Conservation (phyloP, 2,113 vertebrate species). For the Bos indicus region DNA sequence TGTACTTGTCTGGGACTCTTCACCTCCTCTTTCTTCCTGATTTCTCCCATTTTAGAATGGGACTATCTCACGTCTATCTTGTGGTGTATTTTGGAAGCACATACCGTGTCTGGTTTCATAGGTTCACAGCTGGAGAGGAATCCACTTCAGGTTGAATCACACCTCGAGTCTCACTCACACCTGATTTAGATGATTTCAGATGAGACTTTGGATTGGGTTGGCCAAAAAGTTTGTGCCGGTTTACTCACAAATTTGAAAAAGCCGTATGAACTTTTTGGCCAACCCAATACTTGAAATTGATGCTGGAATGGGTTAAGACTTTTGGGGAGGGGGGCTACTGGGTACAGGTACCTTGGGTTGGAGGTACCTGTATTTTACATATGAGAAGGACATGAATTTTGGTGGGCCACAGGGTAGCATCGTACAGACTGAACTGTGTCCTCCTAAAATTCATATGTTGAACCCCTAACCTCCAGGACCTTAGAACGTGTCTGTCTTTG, state of each 20-base stretch:
- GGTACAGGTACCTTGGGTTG: too few species aligned
- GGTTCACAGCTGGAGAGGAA: neutral
- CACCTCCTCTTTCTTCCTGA: neutral
- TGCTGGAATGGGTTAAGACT: neutral
- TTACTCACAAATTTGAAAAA: neutral
- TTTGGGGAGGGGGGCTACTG: neutral
- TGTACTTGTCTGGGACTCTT: neutral
- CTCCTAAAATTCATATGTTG: neutral
- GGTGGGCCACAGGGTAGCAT: neutral
- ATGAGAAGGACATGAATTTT: neutral
- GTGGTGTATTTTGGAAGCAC: neutral
- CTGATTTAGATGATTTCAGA: neutral
- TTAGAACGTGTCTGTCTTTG: neutral
- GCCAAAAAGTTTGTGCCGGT: neutral
- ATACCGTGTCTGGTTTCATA: neutral
- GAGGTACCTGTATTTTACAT: neutral
- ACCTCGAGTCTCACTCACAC: neutral
- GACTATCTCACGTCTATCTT: neutral
- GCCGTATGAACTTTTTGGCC: neutral
- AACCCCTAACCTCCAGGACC: neutral
- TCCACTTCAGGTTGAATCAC: neutral
- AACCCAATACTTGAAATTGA: neutral
- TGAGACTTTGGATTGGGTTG: neutral
- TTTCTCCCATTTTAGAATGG: neutral
- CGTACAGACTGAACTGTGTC: neutral